Percentiles rank a stretch among this genome's conserved stretches.
Evolutionary conservation across 1,140 invertebrate species (phyloP).

Genomic region (Drosophila truncata): DNA sequence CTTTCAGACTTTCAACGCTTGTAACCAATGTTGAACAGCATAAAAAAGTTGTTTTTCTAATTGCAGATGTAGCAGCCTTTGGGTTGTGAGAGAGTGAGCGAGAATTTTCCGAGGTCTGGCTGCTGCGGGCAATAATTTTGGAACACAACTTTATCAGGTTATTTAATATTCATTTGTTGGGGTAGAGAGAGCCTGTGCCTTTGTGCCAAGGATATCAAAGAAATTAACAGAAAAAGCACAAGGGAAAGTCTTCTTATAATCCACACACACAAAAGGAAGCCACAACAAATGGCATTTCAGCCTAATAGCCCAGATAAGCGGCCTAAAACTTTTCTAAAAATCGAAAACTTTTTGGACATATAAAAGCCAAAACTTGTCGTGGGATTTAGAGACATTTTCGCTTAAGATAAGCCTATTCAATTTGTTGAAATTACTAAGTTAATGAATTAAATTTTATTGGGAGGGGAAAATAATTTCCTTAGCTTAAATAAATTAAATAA

Average conservation of each 20-base stretch:
- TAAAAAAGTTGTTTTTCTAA: conserved; percentile 47
- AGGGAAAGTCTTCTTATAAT: not conserved
- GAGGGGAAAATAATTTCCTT: not conserved
- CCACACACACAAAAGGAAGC: conserved; percentile 14
- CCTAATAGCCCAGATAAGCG: conserved; percentile 34
- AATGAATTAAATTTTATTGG: not conserved
- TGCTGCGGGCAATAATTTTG: conserved; percentile 15
- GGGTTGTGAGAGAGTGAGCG: not conserved
- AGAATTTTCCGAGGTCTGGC: conserved; percentile 6
- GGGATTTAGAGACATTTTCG: not conserved
- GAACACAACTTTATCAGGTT: conserved; percentile 44
- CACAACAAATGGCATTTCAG: conserved; percentile 29
- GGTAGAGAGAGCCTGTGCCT: not conserved
- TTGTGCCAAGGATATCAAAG: conserved; percentile 18
- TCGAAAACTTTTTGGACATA: conserved; percentile 11
- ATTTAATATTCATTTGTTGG: conserved; percentile 51
- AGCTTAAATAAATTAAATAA: not conserved
- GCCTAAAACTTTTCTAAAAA: conserved; percentile 15
- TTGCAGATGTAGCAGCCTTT: conserved; percentile 32
- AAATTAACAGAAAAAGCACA: conserved; percentile 19
- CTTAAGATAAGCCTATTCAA: not conserved
- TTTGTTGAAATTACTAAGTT: not conserved
- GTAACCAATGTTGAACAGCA: conserved; percentile 46
- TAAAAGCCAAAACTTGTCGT: conserved; percentile 4
- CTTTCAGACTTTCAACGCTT: conserved; percentile 57